Evolutionary conservation across 2,888 invertebrate species (phyloP), one percentile per base, ranked within the genome.

Genomic region (Craniophora ligustri): DNA sequence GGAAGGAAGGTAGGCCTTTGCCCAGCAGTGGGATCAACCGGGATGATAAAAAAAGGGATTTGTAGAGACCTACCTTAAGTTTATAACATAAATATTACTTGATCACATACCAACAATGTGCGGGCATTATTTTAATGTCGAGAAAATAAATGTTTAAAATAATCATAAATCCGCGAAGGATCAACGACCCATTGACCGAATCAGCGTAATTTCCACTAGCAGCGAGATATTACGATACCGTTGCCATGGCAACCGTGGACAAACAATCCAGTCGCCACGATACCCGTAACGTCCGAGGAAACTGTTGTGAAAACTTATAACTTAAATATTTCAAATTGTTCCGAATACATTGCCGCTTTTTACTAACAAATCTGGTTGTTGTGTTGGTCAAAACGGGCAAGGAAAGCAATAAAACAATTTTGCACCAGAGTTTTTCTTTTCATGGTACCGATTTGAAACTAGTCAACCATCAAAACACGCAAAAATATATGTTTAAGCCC

Each of bases 161-260:
- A 42, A 44, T 53, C 30, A 62, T 72, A 77, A 78, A 78, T 79
- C 75, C 44, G 76, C 76, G 38, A 70, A 67, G 80, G 88, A 85
- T 86, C 91, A 87, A 82, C 79, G 87, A 85, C 86, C 89, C 84
- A 74, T 76, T 84, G 84, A 81, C 85, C 85, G 81, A 84, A 82
- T 84, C 81, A 68, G 76, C 78, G 82, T 81, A 80, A 78, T 79
- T 82, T 79, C 78, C 78, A 84, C 40, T 53, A 44, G 65, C 49
- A 44, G 72, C 73, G 79, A 89, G 91, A 92, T 91, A 78, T 72
- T 57, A 54, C 85, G 92, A 92, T 92, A 92, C 74, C 32, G 89
- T 90, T 75, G 69, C 80, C 84, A 85, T 86, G 82, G 81, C 57
- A 73, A 90, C 87, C 40, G 69, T 70, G 56, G 51, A 82, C 90